These are phyloP conservation scores for Epinotia nisella DNA, from an alignment of 2,888 invertebrate genomes.

Conservation along the genomic window DNA sequence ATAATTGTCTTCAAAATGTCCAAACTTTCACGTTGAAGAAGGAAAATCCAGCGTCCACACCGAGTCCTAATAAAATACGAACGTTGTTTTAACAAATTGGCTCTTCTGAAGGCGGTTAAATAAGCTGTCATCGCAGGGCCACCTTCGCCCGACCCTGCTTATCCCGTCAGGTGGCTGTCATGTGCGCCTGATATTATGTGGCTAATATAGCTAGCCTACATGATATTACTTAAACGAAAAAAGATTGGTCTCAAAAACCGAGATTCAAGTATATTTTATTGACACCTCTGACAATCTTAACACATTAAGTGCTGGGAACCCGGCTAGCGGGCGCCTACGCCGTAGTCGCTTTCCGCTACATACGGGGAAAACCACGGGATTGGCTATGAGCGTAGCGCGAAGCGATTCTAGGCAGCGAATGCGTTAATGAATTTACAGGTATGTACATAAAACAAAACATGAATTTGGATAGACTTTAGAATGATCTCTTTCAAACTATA, in stretches of 20 bases:
- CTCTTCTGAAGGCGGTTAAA: slow-evolving; percentile 9
- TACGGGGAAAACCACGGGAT: too few relatives aligned
- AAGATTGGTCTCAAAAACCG: background rate
- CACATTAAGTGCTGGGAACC: too few relatives aligned
- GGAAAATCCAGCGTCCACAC: background rate
- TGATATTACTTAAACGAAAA: background rate
- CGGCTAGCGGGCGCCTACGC: too few relatives aligned
- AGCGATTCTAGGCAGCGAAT: too few relatives aligned
- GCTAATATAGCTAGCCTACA: background rate
- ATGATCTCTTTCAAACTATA: too few relatives aligned
- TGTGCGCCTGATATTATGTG: background rate
- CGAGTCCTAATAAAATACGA: background rate
- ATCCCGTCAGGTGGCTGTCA: slow-evolving; percentile 26
- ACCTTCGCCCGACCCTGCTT: slow-evolving; percentile 23
- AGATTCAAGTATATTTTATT: too few relatives aligned
- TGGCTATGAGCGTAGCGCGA: too few relatives aligned
- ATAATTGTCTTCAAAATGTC: background rate
- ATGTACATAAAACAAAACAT: too few relatives aligned
- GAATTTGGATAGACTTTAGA: too few relatives aligned
- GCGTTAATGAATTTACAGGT: too few relatives aligned
- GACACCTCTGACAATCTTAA: too few relatives aligned
- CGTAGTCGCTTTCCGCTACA: too few relatives aligned
- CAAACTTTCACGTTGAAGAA: background rate
- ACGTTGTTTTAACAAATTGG: slow-evolving; percentile 6
- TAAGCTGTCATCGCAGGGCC: background rate